Percentiles rank a stretch among this genome's conserved stretches.
phyloP scores from a whole-genome alignment of 2,797 vertebrate genomes.

The Microcaecilia unicolor region DNA sequence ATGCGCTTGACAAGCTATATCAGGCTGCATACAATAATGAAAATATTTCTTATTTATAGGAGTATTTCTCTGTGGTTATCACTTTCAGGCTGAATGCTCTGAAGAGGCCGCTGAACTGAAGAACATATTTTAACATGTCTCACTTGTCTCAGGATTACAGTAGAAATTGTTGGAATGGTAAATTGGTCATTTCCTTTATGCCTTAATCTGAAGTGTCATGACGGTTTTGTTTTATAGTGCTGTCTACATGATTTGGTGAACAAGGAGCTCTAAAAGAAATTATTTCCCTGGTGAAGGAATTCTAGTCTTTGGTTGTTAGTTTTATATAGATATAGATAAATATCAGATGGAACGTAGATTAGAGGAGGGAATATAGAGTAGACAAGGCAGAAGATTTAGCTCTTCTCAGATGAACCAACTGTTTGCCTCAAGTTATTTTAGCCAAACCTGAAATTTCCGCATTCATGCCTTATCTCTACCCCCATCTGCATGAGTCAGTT shows the following conservation, averaged over 20 bases:
- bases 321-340: too few species aligned
- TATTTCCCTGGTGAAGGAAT: too few species aligned
- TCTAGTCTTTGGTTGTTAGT: too few species aligned
- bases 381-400: too few species aligned
- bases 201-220: conserved; percentile 23
- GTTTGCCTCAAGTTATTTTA: too few species aligned
- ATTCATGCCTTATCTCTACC: too few species aligned
- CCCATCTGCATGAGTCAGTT: too few species aligned
- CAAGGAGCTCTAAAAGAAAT: too few species aligned
- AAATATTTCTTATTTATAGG: conserved; percentile 41
- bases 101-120: conserved; percentile 28
- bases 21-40: conserved; percentile 30
- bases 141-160: conserved; percentile 31
- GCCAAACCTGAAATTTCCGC: too few species aligned
- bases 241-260: neutral
- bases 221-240: conserved; percentile 29
- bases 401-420: too few species aligned
- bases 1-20: conserved; percentile 44
- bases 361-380: too few species aligned
- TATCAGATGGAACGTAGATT: too few species aligned
- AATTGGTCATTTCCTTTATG: conserved; percentile 23
- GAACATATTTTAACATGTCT: conserved; percentile 33
- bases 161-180: conserved; percentile 36
- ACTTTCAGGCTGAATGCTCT: conserved; percentile 21
- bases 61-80: conserved; percentile 28